Evolutionary conservation across 35 echinoderm and acorn worm species (phyloP).

Genomic region (Chiridota heheva): DNA sequence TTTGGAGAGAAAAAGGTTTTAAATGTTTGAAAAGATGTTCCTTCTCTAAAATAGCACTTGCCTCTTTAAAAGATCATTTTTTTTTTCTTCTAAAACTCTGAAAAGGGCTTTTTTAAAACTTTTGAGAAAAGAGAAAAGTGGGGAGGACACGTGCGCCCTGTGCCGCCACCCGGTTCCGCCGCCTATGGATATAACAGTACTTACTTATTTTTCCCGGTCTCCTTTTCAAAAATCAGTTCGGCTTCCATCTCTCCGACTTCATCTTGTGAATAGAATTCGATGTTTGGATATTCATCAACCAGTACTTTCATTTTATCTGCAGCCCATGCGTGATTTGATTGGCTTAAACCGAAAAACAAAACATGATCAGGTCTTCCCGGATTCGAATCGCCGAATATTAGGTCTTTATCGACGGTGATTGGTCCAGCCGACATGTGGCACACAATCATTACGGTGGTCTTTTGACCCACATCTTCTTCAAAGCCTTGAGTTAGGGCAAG

Average conservation of each 20-base stretch:
- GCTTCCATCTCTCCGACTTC: slow-evolving; percentile 74
- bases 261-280: slow-evolving; percentile 71
- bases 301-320: slow-evolving; percentile 48
- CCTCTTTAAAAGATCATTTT: too few relatives aligned
- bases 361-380: slow-evolving; percentile 50
- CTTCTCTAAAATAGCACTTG: too few relatives aligned
- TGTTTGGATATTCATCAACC: slow-evolving; percentile 46
- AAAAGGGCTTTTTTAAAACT: too few relatives aligned
- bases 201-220: slow-evolving; percentile 88
- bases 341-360: slow-evolving; percentile 59
- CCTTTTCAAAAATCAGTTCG: slow-evolving; percentile 77
- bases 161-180: background rate
- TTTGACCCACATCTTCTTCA: slow-evolving; percentile 74
- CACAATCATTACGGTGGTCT: slow-evolving; percentile 79
- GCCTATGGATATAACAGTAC: background rate
- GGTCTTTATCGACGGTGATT: slow-evolving; percentile 34
- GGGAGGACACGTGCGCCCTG: background rate
- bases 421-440: slow-evolving; percentile 70
- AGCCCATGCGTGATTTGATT: slow-evolving; percentile 57
- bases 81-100: too few relatives aligned
- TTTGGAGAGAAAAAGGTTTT: too few relatives aligned
- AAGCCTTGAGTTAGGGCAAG: slow-evolving; percentile 62
- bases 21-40: too few relatives aligned
- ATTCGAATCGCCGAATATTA: slow-evolving; percentile 18
- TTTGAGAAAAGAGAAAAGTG: background rate